Evolutionary conservation across 2,888 invertebrate genomes (phyloP), one percentile per base, ranked within the genome.

Genomic region (Ophonus ardosiacus): DNA sequence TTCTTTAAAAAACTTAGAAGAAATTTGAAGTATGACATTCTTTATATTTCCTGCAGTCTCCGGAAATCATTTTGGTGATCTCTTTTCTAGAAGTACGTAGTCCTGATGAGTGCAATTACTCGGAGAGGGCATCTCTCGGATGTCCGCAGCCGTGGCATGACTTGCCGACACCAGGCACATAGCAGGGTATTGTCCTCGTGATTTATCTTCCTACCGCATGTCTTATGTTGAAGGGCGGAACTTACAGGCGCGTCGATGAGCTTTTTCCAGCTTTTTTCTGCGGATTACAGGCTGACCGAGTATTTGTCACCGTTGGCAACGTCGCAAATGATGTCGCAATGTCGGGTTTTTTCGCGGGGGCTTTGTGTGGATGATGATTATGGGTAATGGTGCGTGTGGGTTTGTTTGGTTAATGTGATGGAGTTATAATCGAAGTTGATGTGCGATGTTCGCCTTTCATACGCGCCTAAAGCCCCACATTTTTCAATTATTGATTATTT

Each of bases 281-380:
- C 7, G 43, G 61, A 83, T 83, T 74, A 83, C 83, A 83, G 38
- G 83, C 83, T 83, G 83, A 83, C 83, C 83, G 83, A 83, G 40
- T 83, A 83, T 83, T 83, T 83, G 83, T 83, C 83, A 76, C 68
- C 65, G 81, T 56, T 81, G 71, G 43, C 71, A 63, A 17, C 80
- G 63, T 63, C 63, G 80, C 63, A 80, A 80, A 80, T 63, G 79
- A 79, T 61, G 56, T 79, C 59, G 79, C 79, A 17, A 38, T 79
- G 79, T 80, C 17, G 59, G 59, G 80, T 80, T 61, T 80, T 80
- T 80, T 80, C 13, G 61, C 15, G 59, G 51, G 43, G 40, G 68
- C 68, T 68, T 57, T 59, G 24, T 78, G 57, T 56, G 21, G 59
- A 59, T 63, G 18, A 18, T 63, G 63, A 24, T 21, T 18, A 13